Evolutionary conservation across 2,113 vertebrate genomes (phyloP).

Genomic region (Erythrocercus mccallii): DNA sequence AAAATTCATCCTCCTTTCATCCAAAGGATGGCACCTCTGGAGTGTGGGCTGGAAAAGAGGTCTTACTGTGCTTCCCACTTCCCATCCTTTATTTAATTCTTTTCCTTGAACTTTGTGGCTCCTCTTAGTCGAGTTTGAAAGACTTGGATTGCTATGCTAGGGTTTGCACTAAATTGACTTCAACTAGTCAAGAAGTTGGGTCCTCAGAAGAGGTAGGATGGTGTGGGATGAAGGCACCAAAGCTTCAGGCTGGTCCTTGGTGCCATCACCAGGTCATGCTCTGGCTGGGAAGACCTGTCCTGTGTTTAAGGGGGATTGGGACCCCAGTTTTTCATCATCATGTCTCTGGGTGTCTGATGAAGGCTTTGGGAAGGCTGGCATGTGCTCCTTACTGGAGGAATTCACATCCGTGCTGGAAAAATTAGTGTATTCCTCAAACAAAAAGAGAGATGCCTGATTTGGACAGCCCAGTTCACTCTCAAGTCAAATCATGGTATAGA

Average conservation of each 20-base stretch:
- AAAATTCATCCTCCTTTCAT: background rate
- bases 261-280: background rate
- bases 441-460: background rate
- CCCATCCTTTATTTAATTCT: background rate
- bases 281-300: background rate
- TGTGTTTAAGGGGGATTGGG: background rate
- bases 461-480: background rate
- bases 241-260: background rate
- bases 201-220: background rate
- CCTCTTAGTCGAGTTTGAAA: background rate
- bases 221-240: background rate
- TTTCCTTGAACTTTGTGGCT: background rate
- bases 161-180: background rate
- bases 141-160: background rate
- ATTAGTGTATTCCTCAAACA: rapidly evolving
- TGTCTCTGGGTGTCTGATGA: background rate
- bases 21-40: background rate
- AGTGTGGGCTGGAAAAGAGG: background rate
- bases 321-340: rapidly evolving
- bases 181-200: background rate
- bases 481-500: background rate
- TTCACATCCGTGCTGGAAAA: background rate
- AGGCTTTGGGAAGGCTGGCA: background rate
- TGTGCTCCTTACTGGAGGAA: background rate
- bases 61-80: background rate